phyloP scores from a whole-genome alignment of 2,888 invertebrate species.

The Drosophila meridionalis region DNA sequence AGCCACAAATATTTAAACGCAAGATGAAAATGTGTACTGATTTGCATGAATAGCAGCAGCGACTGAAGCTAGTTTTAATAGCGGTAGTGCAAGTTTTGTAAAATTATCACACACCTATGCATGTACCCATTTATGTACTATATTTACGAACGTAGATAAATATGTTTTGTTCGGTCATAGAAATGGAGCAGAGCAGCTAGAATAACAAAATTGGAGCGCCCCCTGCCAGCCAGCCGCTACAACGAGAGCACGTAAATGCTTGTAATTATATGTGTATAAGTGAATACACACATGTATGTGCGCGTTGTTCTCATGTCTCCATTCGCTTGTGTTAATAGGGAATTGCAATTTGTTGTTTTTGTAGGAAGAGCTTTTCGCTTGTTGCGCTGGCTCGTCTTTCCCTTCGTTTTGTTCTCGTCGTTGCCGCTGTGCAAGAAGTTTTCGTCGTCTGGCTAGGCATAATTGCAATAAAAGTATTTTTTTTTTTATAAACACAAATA shows the following conservation, averaged over 20 bases:
- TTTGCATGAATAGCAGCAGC: constrained; percentile 27
- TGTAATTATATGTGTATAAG: constrained; percentile 29
- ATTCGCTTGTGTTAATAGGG: constrained; percentile 53
- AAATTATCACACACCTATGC: constrained; percentile 37
- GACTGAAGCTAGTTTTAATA: constrained; percentile 28
- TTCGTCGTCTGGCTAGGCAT: constrained; percentile 48
- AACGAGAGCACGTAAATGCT: constrained; percentile 32
- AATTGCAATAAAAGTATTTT: constrained; percentile 61
- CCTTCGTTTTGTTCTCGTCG: constrained; percentile 24
- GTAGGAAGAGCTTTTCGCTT: constrained; percentile 73
- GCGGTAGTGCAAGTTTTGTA: constrained; percentile 43
- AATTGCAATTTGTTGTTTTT: constrained; percentile 77
- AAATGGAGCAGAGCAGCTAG: constrained; percentile 66
- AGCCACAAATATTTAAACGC: constrained; percentile 31
- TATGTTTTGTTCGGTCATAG: constrained; percentile 69
- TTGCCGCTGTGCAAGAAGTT: constrained; percentile 55
- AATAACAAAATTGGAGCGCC: constrained; percentile 62
- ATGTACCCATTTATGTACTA: constrained; percentile 21
- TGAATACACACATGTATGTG: constrained; percentile 30
- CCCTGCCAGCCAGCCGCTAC: constrained; percentile 41
- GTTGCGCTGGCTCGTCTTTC: constrained; percentile 69
- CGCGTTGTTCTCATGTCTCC: constrained; percentile 51
- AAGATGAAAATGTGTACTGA: constrained; percentile 36
- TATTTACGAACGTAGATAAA: constrained; percentile 2
- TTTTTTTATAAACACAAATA: constrained; percentile 20